These are phyloP conservation scores for Troides oblongomaculatus DNA, from an alignment of 2,888 invertebrate genomes.

Conservation along the genomic window DNA sequence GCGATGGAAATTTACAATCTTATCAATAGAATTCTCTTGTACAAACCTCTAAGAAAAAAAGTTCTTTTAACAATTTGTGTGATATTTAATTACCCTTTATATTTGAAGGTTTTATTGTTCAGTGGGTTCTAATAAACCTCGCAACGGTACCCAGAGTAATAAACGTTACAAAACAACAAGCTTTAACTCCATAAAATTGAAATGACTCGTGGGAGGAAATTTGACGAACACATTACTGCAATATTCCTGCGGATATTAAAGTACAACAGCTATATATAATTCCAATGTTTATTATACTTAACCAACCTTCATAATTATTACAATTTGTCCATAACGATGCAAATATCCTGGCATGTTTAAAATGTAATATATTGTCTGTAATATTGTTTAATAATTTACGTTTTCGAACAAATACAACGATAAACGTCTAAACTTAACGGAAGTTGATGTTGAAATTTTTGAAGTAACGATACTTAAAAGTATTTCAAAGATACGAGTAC, in stretches of 20 bases:
- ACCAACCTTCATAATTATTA: conserved; percentile 32
- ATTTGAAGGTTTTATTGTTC: conserved; percentile 28
- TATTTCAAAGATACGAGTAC: too few relatives aligned
- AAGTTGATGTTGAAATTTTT: too few relatives aligned
- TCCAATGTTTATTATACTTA: conserved; percentile 34
- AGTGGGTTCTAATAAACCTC: conserved; percentile 29
- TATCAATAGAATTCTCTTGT: neutral
- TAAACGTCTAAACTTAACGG: too few relatives aligned
- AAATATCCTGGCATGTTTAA: conserved; percentile 14
- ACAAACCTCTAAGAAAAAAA: neutral
- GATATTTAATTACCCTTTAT: conserved; percentile 16
- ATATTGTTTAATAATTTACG: neutral
- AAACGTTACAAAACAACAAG: conserved; percentile 29
- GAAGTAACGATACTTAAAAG: too few relatives aligned
- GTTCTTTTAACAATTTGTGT: neutral
- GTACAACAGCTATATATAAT: conserved; percentile 36
- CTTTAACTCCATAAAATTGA: conserved; percentile 29
- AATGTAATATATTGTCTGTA: neutral
- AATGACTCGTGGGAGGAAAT: conserved; percentile 35
- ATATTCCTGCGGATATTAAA: conserved; percentile 39
- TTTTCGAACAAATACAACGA: too few relatives aligned
- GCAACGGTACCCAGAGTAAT: conserved; percentile 21
- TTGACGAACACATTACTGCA: conserved; percentile 32
- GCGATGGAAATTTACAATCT: too few relatives aligned
- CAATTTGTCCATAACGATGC: conserved; percentile 27